These are phyloP conservation scores for Natrix natrix DNA, from an alignment of 2,797 vertebrate species.

Conservation along the genomic window DNA sequence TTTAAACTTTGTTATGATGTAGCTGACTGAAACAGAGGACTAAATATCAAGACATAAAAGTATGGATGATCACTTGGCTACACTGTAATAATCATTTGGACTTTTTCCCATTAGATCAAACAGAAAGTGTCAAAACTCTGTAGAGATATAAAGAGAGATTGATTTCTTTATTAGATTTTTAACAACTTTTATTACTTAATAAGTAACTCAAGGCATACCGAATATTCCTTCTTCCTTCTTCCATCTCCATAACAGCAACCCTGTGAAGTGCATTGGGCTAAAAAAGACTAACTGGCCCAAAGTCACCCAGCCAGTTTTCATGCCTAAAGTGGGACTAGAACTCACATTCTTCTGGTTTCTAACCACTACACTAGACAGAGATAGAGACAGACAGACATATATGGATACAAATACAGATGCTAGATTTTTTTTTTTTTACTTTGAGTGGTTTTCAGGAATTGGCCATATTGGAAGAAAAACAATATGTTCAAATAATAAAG, in stretches of 20 bases:
- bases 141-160: too few species aligned
- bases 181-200: too few species aligned
- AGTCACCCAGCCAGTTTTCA: too few species aligned
- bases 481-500: background rate
- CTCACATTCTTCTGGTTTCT: too few species aligned
- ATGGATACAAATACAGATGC: too few species aligned
- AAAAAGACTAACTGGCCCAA: too few species aligned
- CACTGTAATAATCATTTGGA: background rate
- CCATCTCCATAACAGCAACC: too few species aligned
- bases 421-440: background rate
- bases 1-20: background rate
- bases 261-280: too few species aligned
- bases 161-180: too few species aligned
- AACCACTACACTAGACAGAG: background rate
- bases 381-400: background rate
- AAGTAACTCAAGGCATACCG: too few species aligned
- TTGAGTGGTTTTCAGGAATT: background rate
- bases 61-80: background rate
- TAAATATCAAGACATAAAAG: background rate
- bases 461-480: background rate
- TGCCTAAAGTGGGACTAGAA: too few species aligned
- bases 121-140: background rate
- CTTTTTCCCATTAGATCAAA: background rate
- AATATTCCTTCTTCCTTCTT: too few species aligned
- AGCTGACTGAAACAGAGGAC: background rate